A percentile compares a stretch with the other conserved stretches of the same genome.
Conservation (phyloP, 92 coral and sea anemone genomes). For the Heteractis magnifica region DNA sequence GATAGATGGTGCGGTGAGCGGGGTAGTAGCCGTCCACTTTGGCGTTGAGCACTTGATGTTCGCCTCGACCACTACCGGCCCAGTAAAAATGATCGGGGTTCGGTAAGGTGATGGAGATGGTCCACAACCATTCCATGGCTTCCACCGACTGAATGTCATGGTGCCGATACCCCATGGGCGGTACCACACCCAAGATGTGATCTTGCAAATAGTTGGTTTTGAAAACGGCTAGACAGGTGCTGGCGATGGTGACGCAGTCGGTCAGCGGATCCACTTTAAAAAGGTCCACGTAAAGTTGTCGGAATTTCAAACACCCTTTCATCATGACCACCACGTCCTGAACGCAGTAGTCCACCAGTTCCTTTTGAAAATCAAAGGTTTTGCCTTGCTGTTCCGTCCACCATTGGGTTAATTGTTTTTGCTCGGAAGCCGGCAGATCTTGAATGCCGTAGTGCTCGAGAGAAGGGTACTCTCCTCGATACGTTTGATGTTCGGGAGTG, state of each 20-base stretch:
- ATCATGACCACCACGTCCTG: conserved; percentile 6
- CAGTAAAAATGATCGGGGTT: neutral
- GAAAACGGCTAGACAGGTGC: neutral
- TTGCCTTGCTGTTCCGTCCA: neutral
- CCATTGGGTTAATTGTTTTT: neutral
- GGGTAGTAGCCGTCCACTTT: conserved; percentile 14
- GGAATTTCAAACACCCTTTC: neutral
- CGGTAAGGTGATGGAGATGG: neutral
- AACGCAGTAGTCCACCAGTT: neutral
- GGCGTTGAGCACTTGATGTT: neutral
- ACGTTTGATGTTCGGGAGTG: conserved; percentile 7
- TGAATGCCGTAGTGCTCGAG: conserved; percentile 7
- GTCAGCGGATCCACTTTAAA: neutral
- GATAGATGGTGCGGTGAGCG: neutral
- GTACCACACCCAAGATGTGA: neutral
- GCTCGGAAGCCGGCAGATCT: neutral
- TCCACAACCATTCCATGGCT: neutral
- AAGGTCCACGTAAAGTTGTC: neutral
- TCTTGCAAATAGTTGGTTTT: neutral
- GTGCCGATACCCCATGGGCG: neutral
- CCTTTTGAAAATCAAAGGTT: neutral
- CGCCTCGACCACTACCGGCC: neutral
- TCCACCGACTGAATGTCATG: neutral
- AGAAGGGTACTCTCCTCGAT: conserved; percentile 18
- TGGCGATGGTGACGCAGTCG: conserved; percentile 6